These are phyloP conservation scores for Balanococcus diminutus DNA, from an alignment of 2,888 invertebrate species.

Conservation along the genomic window DNA sequence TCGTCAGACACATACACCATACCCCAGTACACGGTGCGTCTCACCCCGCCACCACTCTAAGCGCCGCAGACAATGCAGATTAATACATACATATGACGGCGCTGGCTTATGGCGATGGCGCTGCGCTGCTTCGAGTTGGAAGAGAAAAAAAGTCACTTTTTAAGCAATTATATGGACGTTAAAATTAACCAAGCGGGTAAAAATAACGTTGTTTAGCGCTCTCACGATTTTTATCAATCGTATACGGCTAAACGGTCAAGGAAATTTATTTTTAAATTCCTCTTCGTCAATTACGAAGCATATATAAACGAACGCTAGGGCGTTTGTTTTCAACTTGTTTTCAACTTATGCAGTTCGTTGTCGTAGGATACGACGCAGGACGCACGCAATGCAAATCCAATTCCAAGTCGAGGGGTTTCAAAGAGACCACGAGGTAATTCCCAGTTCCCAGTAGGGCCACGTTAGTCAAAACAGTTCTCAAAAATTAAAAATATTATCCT, in stretches of 20 bases:
- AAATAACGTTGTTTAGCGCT: conserved; percentile 25
- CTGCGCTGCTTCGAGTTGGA: background rate
- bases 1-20: background rate
- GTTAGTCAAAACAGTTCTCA: no score
- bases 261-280: conserved; percentile 39
- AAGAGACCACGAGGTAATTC: no score
- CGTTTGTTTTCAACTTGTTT: conserved; percentile 27
- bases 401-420: no score
- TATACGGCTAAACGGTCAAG: conserved; percentile 26
- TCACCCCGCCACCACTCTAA: background rate
- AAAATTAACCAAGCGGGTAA: conserved; percentile 31
- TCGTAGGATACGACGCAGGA: background rate
- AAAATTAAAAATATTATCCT: no score
- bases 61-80: conserved; percentile 26
- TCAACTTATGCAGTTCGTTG: background rate
- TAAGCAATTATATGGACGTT: conserved; percentile 5
- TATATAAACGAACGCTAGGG: background rate
- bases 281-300: conserved; percentile 17
- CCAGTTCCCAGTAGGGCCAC: no score
- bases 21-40: background rate
- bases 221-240: conserved; percentile 31
- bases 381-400: background rate
- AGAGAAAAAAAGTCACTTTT: conserved; percentile 22
- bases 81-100: background rate
- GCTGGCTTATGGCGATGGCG: background rate